These are phyloP conservation scores for Macrotis lagotis DNA, from an alignment of 2,113 vertebrate genomes.

Conservation along the genomic window DNA sequence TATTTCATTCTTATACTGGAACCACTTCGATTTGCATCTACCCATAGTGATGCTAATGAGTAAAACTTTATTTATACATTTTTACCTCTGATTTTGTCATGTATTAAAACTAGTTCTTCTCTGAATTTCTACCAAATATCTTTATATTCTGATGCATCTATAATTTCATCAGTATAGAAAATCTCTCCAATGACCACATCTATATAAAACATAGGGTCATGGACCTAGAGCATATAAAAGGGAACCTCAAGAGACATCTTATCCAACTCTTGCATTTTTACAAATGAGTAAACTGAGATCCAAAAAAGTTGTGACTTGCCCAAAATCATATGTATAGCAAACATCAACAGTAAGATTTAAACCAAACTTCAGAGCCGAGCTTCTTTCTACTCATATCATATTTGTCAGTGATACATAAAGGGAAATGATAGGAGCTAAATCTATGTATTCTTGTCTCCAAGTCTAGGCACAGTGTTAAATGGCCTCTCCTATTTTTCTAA, in stretches of 20 bases:
- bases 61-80: background rate
- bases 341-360: background rate
- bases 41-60: background rate
- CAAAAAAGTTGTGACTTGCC: background rate
- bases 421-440: no score
- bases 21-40: background rate
- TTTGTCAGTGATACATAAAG: background rate
- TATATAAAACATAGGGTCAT: background rate
- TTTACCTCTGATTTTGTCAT: background rate
- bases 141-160: background rate
- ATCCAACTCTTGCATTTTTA: background rate
- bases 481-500: conserved; percentile 16
- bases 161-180: background rate
- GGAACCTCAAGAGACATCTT: background rate
- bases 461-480: background rate
- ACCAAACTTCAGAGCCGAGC: background rate
- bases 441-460: background rate
- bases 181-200: background rate
- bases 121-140: background rate
- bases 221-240: background rate
- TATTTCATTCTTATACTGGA: background rate
- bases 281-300: background rate
- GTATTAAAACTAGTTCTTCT: background rate
- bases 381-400: background rate
- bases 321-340: background rate